phyloP scores from a whole-genome alignment of 2,888 invertebrate genomes.

The Mechanitis mazaeus region DNA sequence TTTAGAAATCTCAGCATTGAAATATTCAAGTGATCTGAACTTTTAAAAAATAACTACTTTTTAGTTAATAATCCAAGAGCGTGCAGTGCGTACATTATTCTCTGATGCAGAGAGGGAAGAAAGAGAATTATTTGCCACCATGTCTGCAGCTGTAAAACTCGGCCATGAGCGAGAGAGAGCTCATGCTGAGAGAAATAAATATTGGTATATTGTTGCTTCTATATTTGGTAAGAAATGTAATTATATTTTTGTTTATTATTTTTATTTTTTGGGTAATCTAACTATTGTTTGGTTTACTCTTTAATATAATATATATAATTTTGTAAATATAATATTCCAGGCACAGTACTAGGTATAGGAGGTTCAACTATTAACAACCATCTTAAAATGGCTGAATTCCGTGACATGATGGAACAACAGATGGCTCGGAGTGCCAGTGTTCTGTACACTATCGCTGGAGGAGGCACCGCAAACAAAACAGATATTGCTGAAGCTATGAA shows the following conservation, averaged over 20 bases:
- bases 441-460: conserved; percentile 63
- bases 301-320: conserved; percentile 11
- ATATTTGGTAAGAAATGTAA: conserved; percentile 65
- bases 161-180: conserved; percentile 90
- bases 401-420: conserved; percentile 76
- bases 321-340: conserved; percentile 39
- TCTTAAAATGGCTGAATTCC: conserved; percentile 79
- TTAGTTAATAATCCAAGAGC: conserved; percentile 79
- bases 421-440: conserved; percentile 70
- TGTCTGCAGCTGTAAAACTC: conserved; percentile 85
- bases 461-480: conserved; percentile 45
- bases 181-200: conserved; percentile 89
- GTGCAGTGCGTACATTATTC: conserved; percentile 78
- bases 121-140: conserved; percentile 82
- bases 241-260: background rate
- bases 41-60: conserved; percentile 14
- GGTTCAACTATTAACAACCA: conserved; percentile 81
- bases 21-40: background rate
- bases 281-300: conserved; percentile 10
- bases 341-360: conserved; percentile 79
- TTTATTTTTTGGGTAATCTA: background rate
- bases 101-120: conserved; percentile 83
- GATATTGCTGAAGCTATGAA: conserved; percentile 69
- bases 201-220: conserved; percentile 87
- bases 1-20: too few species aligned